Evolutionary conservation across 1,140 invertebrate species (phyloP).

Genomic region (Glossosoma conforme): DNA sequence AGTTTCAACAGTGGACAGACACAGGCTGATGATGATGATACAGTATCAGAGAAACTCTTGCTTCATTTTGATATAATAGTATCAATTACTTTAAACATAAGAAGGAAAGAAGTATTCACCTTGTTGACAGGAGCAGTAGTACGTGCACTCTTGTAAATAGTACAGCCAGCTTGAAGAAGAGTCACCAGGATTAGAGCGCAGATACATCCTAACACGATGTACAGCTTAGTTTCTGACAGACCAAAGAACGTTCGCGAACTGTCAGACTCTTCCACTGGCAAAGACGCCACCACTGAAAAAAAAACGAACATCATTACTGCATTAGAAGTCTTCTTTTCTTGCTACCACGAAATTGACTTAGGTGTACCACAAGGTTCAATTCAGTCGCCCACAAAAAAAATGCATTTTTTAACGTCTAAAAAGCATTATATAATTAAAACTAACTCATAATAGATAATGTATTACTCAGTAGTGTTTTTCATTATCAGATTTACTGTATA

Average conservation of each 20-base stretch:
- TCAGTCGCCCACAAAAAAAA: too few species aligned
- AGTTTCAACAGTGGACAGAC: too few species aligned
- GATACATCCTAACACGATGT: constrained; percentile 77
- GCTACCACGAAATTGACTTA: too few species aligned
- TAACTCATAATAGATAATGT: too few species aligned
- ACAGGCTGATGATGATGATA: too few species aligned
- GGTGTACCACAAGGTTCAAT: too few species aligned
- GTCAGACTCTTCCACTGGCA: constrained; percentile 34
- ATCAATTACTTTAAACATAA: background rate
- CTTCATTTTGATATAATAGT: background rate
- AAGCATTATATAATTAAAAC: too few species aligned
- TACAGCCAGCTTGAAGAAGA: constrained; percentile 78
- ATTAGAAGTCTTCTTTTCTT: too few species aligned
- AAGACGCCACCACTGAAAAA: constrained; percentile 32
- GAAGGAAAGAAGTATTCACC: constrained; percentile 38
- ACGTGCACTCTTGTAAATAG: constrained; percentile 67
- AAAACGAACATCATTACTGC: too few species aligned
- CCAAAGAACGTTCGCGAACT: constrained; percentile 50
- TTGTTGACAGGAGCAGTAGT: constrained; percentile 57
- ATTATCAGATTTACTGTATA: too few species aligned
- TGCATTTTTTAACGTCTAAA: too few species aligned
- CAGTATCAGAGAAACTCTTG: background rate
- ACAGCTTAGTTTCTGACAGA: constrained; percentile 65
- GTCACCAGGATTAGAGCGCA: constrained; percentile 72
- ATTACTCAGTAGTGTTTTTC: too few species aligned